Evolutionary conservation across 2,113 vertebrate genomes (phyloP), one percentile per base, ranked within the genome.

Genomic region (rabbit (Oryctolagus cuniculus)): DNA sequence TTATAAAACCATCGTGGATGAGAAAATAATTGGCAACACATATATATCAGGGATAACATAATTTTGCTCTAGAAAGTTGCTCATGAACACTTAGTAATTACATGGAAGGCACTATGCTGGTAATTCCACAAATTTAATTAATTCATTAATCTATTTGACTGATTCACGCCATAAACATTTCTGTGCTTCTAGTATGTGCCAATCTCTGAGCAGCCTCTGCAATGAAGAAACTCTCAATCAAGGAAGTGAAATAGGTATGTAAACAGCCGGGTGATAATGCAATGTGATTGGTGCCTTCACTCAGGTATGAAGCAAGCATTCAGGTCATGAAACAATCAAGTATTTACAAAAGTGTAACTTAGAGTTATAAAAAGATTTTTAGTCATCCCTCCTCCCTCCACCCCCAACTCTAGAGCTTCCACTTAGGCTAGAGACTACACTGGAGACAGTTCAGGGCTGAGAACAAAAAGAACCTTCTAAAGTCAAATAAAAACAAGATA

Each of bases 21-120:
- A 44, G 84, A 73, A 96, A 61, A 11, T 88, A 89, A 79, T 66
- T 25, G 55, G 22, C n/a, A 89, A 67, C 51, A 78, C 94, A 86
- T 19, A 27, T 92, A 21, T 78, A 63, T 17, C 1, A 12, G 15
- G 12, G 69, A 78, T 10, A 61, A 7, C 34, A 67, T 22, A 49
- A 17, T 72, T 81, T 89, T 75, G 51, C 34, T 31, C 63, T 80
- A 90, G 55, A 92, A 92, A 92, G 63, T 66, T 88, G 78, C 4
- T 87, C 61, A 19, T 38, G 44, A 15, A 1, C n/a, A 34, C 66
- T 75, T 79, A 63, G 21, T n/a, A 86, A 88, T 78, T 80, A 86
- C 84, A 74, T 9, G 1, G 13, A 91, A 64, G 38, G 6, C 11
- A 53, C 25, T 73, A 49, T 2, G 19, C 61, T 70, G 55, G 22